Conservation (phyloP, 92 coral and sea anemone species). For the Porites divaricata region DNA sequence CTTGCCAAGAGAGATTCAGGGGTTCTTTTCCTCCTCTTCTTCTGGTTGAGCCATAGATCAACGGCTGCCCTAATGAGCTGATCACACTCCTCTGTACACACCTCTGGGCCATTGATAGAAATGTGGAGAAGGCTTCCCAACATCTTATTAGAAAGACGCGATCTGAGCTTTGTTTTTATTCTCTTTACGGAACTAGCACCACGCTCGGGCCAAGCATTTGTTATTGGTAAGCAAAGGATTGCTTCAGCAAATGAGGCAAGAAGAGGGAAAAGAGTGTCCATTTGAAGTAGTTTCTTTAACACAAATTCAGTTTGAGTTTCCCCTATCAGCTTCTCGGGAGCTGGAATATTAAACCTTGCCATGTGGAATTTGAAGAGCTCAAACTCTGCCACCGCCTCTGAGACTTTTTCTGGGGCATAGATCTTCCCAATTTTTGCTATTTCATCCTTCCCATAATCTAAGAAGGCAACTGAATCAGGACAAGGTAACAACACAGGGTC, state of each 20-base stretch:
- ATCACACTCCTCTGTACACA: conserved; percentile 41
- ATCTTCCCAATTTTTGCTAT: conserved; percentile 23
- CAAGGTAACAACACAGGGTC: conserved; percentile 42
- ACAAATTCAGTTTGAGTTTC: conserved; percentile 38
- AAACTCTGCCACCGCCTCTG: conserved; percentile 1
- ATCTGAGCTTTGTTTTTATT: conserved; percentile 40
- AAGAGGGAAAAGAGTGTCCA: conserved; percentile 22
- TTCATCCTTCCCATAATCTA: conserved; percentile 39
- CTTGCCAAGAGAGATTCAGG: conserved; percentile 27
- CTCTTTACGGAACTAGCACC: conserved; percentile 46
- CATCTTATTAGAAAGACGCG: conserved; percentile 38
- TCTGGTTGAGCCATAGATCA: conserved; percentile 43
- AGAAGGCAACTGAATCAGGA: conserved; percentile 36
- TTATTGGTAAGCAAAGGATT: conserved; percentile 39
- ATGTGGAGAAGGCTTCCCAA: conserved; percentile 48
- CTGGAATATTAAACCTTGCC: not conserved
- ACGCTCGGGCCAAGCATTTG: conserved; percentile 45
- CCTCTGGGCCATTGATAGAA: conserved; percentile 47
- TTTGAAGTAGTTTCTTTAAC: conserved; percentile 13
- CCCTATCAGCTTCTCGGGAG: conserved; percentile 27
- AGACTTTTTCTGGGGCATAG: conserved; percentile 2
- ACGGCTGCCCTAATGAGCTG: conserved; percentile 44
- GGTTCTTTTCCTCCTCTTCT: conserved; percentile 29
- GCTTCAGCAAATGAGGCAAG: conserved; percentile 21
- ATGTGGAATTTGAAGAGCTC: conserved; percentile 4